Percentiles rank a stretch among this genome's conserved stretches.
phyloP scores from a whole-genome alignment of 1,140 invertebrate species.

The Asbolus verrucosus region DNA sequence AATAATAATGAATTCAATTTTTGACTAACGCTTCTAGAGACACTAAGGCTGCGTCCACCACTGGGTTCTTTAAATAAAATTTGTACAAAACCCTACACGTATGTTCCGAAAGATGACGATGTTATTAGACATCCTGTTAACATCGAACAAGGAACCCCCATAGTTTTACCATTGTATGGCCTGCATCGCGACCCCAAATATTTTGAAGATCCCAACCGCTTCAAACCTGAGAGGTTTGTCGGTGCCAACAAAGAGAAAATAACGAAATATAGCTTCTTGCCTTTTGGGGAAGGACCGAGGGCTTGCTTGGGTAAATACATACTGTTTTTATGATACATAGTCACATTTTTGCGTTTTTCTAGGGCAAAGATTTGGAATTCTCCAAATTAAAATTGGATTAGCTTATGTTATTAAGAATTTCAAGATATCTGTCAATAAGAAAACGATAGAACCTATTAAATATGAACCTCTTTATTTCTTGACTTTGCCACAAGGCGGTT shows the following conservation, averaged over 20 bases:
- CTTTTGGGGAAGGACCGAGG: too few species aligned
- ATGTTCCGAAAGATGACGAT: constrained; percentile 52
- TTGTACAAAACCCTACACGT: constrained; percentile 44
- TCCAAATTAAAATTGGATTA: constrained; percentile 41
- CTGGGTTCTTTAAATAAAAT: constrained; percentile 58
- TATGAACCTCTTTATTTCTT: not conserved
- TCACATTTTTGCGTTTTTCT: not conserved
- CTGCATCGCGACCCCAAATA: constrained; percentile 68
- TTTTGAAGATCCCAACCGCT: constrained; percentile 70
- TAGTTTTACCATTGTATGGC: constrained; percentile 70
- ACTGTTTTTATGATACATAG: not conserved
- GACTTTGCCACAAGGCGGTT: not conserved
- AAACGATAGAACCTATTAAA: constrained; percentile 23
- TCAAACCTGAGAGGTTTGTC: constrained; percentile 72
- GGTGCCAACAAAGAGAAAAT: constrained; percentile 58
- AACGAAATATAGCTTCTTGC: constrained; percentile 65
- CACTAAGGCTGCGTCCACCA: constrained; percentile 66
- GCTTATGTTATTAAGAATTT: constrained; percentile 25
- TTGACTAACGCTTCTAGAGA: constrained; percentile 64
- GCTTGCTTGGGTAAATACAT: constrained; percentile 64
- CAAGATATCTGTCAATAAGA: constrained; percentile 5
- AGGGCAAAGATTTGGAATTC: constrained; percentile 42
- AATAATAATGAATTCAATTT: not conserved
- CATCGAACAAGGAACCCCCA: constrained; percentile 66
- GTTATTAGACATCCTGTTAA: constrained; percentile 46